Evolutionary conservation across 2,888 invertebrate genomes (phyloP), one percentile per base, ranked within the genome.

Genomic region (Thelaira solivaga): DNA sequence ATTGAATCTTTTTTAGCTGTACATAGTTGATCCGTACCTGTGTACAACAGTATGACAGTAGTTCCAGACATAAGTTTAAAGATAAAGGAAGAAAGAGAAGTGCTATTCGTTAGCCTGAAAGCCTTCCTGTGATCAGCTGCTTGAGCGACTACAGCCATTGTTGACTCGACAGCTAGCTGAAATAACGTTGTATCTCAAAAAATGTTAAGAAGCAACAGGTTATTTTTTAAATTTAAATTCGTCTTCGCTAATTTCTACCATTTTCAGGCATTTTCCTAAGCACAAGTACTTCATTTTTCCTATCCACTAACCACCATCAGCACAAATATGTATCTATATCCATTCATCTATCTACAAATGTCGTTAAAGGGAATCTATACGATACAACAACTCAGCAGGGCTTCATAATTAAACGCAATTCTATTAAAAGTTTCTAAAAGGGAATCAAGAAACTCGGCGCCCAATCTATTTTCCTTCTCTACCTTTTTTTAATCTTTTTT

Each of bases 391-490:
- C 76, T 80, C 73, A 71, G 79, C 73, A 76, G 69, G 55, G 64
- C 69, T 47, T 76, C 73, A 73, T 64, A 53, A 55, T 36, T 20
- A 62, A 67, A 61, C 61, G 59, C 69, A 65, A 72, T 74, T 55
- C 68, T 76, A 71, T 72, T 61, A 59, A 75, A 73, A 76, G 85
- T 86, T 84, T 86, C 87, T 86, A 83, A 85, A 85, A 87, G 86
- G 86, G 87, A 86, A 85, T 87, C 81, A 84, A 83, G 86, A 86
- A 87, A 87, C 85, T 84, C 86, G 86, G 85, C 74, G 69, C 78
- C 78, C 74, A 71, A 64, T 78, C 69, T 75, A 64, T 69, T 78
- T 78, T 64, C 69, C 65, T 69, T 69, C 73, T 71, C 49, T 41
- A 51, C 82, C 67, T 71, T 59, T 69, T 13, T 72, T 75, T 72